Conservation (phyloP, 2,113 vertebrate genomes). For the Eulemur rufifrons region DNA sequence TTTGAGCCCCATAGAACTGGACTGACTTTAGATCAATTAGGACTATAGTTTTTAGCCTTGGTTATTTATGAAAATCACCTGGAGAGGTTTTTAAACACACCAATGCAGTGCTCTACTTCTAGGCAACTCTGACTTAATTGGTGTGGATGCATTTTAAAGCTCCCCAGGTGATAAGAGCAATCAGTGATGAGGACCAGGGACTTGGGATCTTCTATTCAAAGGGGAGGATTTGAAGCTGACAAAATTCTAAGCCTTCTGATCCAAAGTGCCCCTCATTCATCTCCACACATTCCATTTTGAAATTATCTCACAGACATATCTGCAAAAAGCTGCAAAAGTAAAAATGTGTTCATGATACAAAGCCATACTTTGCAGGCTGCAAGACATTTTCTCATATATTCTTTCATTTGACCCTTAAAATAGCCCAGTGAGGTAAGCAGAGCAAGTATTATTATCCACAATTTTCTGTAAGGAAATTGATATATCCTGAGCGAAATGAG, state of each 20-base stretch:
- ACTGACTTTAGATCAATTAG: neutral
- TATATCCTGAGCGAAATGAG: neutral
- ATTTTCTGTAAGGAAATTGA: slow-evolving; percentile 15
- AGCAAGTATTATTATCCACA: neutral
- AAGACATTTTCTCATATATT: neutral
- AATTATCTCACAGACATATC: slow-evolving; percentile 2
- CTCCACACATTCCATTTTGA: neutral
- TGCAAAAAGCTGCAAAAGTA: slow-evolving; percentile 4
- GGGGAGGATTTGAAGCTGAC: neutral
- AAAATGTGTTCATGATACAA: neutral
- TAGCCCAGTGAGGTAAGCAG: slow-evolving; percentile 26
- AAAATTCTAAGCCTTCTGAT: neutral
- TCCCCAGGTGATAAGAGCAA: neutral
- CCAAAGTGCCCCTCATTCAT: neutral
- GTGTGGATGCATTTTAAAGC: neutral
- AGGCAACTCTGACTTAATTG: neutral
- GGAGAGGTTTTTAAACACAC: neutral
- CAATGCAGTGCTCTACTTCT: accelerated
- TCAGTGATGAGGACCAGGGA: neutral
- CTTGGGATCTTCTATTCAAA: neutral
- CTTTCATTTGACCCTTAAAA: slow-evolving; percentile 36
- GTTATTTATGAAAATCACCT: neutral
- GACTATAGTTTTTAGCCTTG: neutral
- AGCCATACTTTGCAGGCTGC: neutral
- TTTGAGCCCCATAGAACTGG: neutral